A percentile compares a stretch with the other conserved stretches of the same genome.
Evolutionary conservation across 2,888 invertebrate genomes (phyloP).

Genomic region (Agelastica alni): DNA sequence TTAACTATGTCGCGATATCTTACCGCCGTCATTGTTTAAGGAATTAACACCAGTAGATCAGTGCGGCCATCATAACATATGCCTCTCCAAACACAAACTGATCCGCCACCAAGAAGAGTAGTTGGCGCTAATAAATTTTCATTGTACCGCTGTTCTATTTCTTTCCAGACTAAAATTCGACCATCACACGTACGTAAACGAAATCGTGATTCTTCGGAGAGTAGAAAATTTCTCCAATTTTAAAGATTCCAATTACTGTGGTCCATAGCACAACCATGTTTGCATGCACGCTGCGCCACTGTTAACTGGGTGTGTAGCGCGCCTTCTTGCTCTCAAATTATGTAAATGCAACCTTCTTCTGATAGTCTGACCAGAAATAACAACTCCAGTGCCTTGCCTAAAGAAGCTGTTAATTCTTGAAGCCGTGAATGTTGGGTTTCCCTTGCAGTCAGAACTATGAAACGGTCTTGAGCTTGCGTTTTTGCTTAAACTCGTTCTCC

Average conservation of each 20-base stretch:
- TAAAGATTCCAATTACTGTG: not conserved
- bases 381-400: not conserved
- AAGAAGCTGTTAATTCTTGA: constrained; percentile 1
- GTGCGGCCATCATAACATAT: too few species aligned
- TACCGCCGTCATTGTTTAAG: too few species aligned
- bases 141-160: constrained; percentile 20
- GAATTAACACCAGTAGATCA: too few species aligned
- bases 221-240: not conserved
- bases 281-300: not conserved
- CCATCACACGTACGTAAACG: constrained; percentile 8
- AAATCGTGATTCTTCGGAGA: not conserved
- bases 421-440: too few species aligned
- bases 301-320: not conserved
- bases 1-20: too few species aligned
- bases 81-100: too few species aligned
- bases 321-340: constrained; percentile 1
- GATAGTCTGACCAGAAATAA: not conserved
- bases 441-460: not conserved
- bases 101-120: not conserved
- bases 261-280: not conserved
- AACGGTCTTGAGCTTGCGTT: not conserved
- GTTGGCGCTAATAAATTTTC: constrained; percentile 10
- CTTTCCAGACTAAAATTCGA: constrained; percentile 14
- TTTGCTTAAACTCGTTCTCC: not conserved
- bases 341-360: not conserved